phyloP scores from a whole-genome alignment of 1,140 invertebrate species.

The Spodoptera frugiperda region DNA sequence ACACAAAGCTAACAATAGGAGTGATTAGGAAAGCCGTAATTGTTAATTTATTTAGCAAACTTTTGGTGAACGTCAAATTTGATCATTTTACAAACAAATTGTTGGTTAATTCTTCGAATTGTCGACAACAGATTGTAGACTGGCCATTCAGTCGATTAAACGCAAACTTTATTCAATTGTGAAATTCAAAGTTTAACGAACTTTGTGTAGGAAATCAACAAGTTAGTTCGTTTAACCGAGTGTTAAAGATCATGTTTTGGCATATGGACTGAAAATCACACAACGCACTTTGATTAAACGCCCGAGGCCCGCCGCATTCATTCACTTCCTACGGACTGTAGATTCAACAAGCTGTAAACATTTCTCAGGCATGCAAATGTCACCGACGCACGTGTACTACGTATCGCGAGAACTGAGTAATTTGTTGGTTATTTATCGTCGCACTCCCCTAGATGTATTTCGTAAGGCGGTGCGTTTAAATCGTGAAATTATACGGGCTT shows the following conservation, averaged over 20 bases:
- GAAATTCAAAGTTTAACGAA: constrained; percentile 8
- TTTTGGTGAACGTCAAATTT: constrained; percentile 47
- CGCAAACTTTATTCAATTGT: background rate
- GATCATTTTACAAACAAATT: constrained; percentile 34
- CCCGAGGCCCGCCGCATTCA: constrained; percentile 42
- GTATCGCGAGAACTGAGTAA: constrained; percentile 70
- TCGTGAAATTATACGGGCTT: constrained; percentile 76
- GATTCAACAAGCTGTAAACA: constrained; percentile 65
- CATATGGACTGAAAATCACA: constrained; percentile 10
- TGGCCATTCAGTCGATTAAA: constrained; percentile 10
- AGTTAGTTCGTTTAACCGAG: background rate
- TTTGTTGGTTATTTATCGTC: constrained; percentile 81
- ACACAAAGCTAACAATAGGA: constrained; percentile 24
- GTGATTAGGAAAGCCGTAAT: constrained; percentile 45
- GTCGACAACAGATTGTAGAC: constrained; percentile 9
- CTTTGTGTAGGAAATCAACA: background rate
- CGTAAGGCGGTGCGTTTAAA: constrained; percentile 72
- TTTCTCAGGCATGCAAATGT: constrained; percentile 78
- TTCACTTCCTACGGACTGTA: constrained; percentile 60
- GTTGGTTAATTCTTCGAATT: constrained; percentile 7
- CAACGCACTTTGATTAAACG: constrained; percentile 49
- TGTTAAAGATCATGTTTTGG: constrained; percentile 7
- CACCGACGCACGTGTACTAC: constrained; percentile 65
- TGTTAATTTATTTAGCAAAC: constrained; percentile 44
- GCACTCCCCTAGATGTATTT: constrained; percentile 73